Evolutionary conservation across 2,113 vertebrate species (phyloP).

Genomic region (Muntiacus muntjak): DNA sequence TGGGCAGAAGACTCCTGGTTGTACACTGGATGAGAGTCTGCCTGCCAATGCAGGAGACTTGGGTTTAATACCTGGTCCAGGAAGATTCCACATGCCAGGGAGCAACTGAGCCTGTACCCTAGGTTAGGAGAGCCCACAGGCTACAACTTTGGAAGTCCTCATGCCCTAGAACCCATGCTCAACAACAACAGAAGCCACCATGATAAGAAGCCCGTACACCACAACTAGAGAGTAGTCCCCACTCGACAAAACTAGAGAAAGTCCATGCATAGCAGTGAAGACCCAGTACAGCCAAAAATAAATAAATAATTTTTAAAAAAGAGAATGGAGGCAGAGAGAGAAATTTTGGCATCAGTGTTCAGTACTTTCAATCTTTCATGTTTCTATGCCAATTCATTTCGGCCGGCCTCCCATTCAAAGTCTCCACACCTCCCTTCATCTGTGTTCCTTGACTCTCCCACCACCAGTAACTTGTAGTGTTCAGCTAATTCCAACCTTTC

Average conservation of each 20-base stretch:
- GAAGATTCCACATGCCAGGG: background rate
- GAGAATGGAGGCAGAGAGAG: background rate
- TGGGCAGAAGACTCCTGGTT: background rate
- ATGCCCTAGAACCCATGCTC: background rate
- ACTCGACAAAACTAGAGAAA: background rate
- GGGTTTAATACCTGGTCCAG: background rate
- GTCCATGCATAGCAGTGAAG: background rate
- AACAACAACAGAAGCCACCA: background rate
- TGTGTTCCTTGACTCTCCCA: background rate
- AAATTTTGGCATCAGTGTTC: background rate
- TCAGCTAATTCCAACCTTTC: background rate
- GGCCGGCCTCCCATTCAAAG: background rate
- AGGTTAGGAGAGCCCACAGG: background rate
- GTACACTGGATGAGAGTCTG: background rate
- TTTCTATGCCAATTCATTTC: background rate
- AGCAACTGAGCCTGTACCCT: background rate
- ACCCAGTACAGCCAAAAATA: background rate
- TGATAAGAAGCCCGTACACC: background rate
- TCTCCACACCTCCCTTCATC: background rate
- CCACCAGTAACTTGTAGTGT: background rate
- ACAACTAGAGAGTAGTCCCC: background rate
- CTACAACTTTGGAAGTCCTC: background rate
- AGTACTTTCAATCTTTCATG: background rate
- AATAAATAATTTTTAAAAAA: background rate
- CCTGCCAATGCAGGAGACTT: background rate